Conservation (phyloP, 1,140 invertebrate genomes). For the Melanaphis sacchari region DNA sequence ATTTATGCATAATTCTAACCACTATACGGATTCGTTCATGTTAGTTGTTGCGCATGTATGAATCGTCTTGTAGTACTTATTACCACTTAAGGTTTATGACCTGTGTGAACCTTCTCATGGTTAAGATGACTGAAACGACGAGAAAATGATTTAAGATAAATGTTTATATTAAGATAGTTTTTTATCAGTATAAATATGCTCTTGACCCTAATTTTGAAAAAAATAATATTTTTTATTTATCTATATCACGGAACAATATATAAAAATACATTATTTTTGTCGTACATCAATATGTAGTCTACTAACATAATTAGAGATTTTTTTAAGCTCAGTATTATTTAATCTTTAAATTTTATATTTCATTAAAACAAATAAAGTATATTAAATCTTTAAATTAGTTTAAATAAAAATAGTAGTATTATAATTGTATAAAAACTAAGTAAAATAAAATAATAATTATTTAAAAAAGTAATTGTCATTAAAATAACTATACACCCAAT, state of each 20-base stretch:
- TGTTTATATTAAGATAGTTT: constrained; percentile 4
- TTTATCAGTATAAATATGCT: not conserved
- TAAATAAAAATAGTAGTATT: not conserved
- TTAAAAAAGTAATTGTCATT: not conserved
- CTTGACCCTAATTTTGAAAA: constrained; percentile 13
- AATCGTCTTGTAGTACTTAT: not conserved
- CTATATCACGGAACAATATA: not conserved
- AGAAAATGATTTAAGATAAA: constrained; percentile 20
- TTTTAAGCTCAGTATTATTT: not conserved
- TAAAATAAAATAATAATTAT: not conserved
- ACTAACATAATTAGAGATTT: not conserved
- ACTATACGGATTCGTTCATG: not conserved
- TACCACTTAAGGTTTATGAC: constrained; percentile 26
- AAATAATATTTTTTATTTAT: not conserved
- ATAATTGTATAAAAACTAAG: not conserved
- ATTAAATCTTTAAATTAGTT: not conserved
- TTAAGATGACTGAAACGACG: not conserved
- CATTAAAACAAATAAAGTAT: not conserved
- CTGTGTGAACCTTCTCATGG: constrained; percentile 16
- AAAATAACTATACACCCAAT: not conserved
- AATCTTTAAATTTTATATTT: not conserved
- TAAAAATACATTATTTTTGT: not conserved
- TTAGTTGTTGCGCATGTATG: not conserved
- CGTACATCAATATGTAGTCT: not conserved
- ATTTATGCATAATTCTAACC: constrained; percentile 25